These are phyloP conservation scores for Cataglyphis rosenhaueri DNA, from an alignment of 2,888 invertebrate genomes.

Conservation along the genomic window DNA sequence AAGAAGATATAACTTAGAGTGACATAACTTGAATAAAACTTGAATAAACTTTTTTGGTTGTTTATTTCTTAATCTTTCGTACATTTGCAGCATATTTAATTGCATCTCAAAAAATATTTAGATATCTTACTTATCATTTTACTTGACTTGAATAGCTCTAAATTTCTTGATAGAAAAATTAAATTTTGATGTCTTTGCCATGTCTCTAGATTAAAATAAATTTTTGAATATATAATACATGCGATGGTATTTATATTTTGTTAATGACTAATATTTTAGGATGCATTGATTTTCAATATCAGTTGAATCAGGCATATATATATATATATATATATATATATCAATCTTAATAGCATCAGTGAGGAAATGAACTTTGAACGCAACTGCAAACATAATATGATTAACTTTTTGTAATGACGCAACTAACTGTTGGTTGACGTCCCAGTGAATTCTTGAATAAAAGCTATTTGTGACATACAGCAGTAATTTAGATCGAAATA, in stretches of 20 bases:
- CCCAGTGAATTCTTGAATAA: background rate
- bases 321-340: background rate
- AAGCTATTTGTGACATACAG: background rate
- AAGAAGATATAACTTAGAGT: background rate
- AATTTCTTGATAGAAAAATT: background rate
- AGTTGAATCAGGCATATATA: background rate
- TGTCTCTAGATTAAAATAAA: background rate
- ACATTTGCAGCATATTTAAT: background rate
- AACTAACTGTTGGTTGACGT: background rate
- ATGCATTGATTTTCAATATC: background rate
- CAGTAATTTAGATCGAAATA: background rate
- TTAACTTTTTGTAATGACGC: background rate
- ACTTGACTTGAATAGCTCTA: background rate
- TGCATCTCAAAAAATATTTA: background rate
- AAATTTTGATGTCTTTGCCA: background rate
- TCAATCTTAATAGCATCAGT: background rate
- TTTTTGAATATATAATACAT: background rate
- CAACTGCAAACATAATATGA: background rate
- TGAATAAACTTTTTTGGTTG: background rate
- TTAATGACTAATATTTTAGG: background rate
- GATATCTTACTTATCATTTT: background rate
- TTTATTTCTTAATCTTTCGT: background rate
- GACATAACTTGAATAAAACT: background rate
- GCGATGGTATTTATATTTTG: slow-evolving; percentile 2
- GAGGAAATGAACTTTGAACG: background rate